Base-by-base conservation (phyloP, 2,797 vertebrate species). In the Pitangus sulphuratus region DNA sequence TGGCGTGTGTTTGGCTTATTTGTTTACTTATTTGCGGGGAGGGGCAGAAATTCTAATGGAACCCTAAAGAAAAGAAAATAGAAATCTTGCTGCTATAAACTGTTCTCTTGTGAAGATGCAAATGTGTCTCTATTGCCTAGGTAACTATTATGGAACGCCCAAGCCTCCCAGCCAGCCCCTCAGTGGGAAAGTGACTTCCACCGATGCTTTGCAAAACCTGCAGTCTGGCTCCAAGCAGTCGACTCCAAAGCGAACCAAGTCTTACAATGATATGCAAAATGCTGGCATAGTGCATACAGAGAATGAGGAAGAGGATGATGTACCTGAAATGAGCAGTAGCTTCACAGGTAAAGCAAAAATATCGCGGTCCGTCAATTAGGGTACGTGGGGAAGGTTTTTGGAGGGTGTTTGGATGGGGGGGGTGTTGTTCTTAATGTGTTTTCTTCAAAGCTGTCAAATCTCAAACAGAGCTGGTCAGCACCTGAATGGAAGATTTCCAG, bases 71-170 rank as follows among this genome's bases (percentile, higher is more conserved):
- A 93, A 83, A 89, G 25, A 12, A 64, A 68, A 86, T 44, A 11
- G 51, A 51, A 76, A 72, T 53, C 82, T 84, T 58, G n/a, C 50
- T 93, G 84, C 90, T 91, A 39, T 71, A 37, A 95, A 77, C 40
- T 50, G 70, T 68, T 96, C 91, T 93, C 95, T 96, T 90, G 96
- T 97, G 97, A 99, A 98, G 98, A 98, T 99, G 98, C 98, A 98
- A 99, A 98, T 98, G 97, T 98, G 97, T 98, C 97, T 98, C 98
- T 94, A 98, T 99, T 98, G 97, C 98, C 99, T 99, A 99, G 99
- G 99, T 98, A 99, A 99, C 99, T 99, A 99, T 98, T 99, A 99
- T 99, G 99, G 99, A 98, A 99, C 99, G 58, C 99, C 99, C 98
- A 99, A 99, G 98, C 99, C 99, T 97, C 99, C 99, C 93, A 98